Conservation (phyloP, 2,797 vertebrate species). For the Neosilurus hyrtlii region DNA sequence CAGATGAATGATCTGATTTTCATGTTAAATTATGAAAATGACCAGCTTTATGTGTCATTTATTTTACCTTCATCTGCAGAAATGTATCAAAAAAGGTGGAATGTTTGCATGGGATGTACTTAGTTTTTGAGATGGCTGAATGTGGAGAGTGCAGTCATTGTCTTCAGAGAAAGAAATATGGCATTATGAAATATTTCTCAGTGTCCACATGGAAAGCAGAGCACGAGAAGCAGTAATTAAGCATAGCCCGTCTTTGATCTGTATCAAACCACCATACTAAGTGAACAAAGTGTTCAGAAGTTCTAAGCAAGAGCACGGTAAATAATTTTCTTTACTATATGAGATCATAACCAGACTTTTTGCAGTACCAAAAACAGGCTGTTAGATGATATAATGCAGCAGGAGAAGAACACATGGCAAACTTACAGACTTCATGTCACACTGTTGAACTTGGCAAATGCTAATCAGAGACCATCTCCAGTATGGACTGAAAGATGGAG, state of each 20-base stretch:
- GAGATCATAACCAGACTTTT: slow-evolving; percentile 2
- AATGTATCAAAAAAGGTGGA: too few relatives aligned
- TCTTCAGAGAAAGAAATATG: slow-evolving; percentile 43
- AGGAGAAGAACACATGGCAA: slow-evolving; percentile 6
- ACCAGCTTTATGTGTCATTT: too few relatives aligned
- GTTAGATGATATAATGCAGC: slow-evolving; percentile 18
- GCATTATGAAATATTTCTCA: slow-evolving; percentile 12
- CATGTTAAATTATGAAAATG: too few relatives aligned
- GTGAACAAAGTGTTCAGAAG: neutral
- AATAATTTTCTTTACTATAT: neutral
- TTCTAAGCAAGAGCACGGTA: neutral
- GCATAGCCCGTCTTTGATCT: neutral
- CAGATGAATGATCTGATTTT: too few relatives aligned
- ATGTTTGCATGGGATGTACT: too few relatives aligned
- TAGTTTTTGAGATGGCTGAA: neutral
- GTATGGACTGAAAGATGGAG: slow-evolving; percentile 42
- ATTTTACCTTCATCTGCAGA: too few relatives aligned
- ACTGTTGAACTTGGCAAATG: slow-evolving; percentile 47
- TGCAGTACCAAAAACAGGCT: neutral
- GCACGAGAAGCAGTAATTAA: slow-evolving; percentile 7
- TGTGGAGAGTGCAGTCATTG: slow-evolving; percentile 36
- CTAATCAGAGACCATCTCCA: slow-evolving; percentile 57
- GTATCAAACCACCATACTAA: neutral
- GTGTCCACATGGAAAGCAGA: slow-evolving; percentile 22
- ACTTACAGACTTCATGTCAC: slow-evolving; percentile 26